Conservation (phyloP, 2,113 vertebrate species). For the Sebastes schlegelii region DNA sequence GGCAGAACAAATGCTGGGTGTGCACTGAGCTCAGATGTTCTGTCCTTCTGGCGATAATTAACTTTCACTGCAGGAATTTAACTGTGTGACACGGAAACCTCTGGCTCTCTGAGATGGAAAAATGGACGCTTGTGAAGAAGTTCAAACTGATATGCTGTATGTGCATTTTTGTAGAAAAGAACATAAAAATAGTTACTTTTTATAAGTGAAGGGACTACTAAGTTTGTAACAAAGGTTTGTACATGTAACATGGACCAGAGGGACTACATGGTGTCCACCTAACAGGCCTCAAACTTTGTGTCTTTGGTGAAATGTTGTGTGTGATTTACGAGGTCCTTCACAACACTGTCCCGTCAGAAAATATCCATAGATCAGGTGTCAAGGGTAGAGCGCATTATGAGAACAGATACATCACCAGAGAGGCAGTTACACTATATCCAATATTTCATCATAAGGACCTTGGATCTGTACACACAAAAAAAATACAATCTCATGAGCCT, state of each 20-base stretch:
- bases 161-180: slow-evolving; percentile 6
- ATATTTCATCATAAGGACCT: slow-evolving; percentile 31
- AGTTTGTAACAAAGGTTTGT: background rate
- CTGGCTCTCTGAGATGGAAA: slow-evolving; percentile 28
- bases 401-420: slow-evolving; percentile 5
- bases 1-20: slow-evolving; percentile 46
- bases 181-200: background rate
- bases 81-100: slow-evolving; percentile 39
- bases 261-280: slow-evolving; percentile 8
- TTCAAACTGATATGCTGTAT: background rate
- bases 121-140: background rate
- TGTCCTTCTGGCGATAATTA: slow-evolving; percentile 67
- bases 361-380: slow-evolving; percentile 51
- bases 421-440: slow-evolving; percentile 16
- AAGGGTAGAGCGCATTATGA: slow-evolving; percentile 43
- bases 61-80: slow-evolving; percentile 67
- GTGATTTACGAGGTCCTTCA: slow-evolving; percentile 54
- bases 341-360: slow-evolving; percentile 27
- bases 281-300: slow-evolving; percentile 24
- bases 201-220: background rate
- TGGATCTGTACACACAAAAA: slow-evolving; percentile 7
- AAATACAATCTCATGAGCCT: slow-evolving; percentile 3
- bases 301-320: slow-evolving; percentile 36
- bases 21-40: slow-evolving; percentile 46
- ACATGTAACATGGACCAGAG: background rate